These are phyloP conservation scores for Neotragus pygmaeus DNA, from an alignment of 2,113 vertebrate species.

Conservation along the genomic window DNA sequence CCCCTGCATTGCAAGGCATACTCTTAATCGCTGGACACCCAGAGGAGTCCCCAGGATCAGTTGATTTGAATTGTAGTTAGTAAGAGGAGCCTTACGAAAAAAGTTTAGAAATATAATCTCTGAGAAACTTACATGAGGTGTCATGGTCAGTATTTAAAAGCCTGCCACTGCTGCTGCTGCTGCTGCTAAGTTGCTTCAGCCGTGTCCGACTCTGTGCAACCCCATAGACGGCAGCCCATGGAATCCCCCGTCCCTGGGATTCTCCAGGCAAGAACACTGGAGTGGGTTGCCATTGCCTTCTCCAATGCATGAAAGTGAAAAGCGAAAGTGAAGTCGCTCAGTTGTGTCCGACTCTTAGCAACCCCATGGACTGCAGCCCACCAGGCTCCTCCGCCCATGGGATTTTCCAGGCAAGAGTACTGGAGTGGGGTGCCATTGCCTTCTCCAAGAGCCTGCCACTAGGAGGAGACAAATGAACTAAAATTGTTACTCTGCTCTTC, in stretches of 20 bases:
- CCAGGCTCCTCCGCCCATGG: background rate
- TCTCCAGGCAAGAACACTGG: background rate
- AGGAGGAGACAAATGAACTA: slow-evolving; percentile 66
- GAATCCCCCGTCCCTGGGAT: background rate
- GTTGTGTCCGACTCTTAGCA: background rate
- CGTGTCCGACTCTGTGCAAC: background rate
- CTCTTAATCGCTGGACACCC: background rate
- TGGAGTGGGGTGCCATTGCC: background rate
- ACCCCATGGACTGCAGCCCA: too few species aligned
- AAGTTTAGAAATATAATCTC: background rate
- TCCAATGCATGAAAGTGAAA: background rate
- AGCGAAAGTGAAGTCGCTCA: background rate
- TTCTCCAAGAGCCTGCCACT: slow-evolving; percentile 32
- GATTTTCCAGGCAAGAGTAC: background rate
- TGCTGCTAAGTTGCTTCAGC: too few species aligned
- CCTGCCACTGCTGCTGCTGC: slow-evolving; percentile 19
- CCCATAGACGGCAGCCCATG: background rate
- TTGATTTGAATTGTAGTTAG: background rate
- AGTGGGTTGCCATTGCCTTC: background rate
- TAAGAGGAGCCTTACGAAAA: background rate
- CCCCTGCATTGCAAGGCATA: background rate
- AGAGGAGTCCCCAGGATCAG: background rate
- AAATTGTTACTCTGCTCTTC: background rate
- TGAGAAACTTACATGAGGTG: background rate
- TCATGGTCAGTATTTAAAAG: background rate